These are phyloP conservation scores for Acropora tenuis DNA, from an alignment of 64 coral and sea anemone species.

Conservation along the genomic window DNA sequence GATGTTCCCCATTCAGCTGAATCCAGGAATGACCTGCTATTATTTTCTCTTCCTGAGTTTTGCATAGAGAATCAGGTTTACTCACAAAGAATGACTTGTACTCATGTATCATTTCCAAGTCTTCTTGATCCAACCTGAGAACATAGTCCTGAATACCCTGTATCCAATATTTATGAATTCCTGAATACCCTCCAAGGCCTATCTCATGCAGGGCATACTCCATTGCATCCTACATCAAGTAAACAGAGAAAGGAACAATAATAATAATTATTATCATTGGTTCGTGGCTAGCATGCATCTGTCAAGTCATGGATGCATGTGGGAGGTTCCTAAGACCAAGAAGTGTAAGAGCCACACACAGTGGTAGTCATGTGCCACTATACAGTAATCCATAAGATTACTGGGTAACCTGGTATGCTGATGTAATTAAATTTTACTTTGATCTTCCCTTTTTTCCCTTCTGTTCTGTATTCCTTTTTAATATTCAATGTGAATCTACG, in stretches of 20 bases:
- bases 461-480: too few relatives aligned
- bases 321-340: too few relatives aligned
- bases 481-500: too few relatives aligned
- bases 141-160: slow-evolving; percentile 83
- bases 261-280: background rate
- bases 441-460: background rate
- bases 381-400: too few relatives aligned
- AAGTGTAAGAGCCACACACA: too few relatives aligned
- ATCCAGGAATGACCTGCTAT: too few relatives aligned
- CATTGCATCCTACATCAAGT: slow-evolving; percentile 69
- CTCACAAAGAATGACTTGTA: slow-evolving; percentile 74
- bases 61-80: background rate
- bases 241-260: background rate
- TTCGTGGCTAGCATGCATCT: too few relatives aligned
- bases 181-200: slow-evolving; percentile 76
- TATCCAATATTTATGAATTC: slow-evolving; percentile 88
- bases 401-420: too few relatives aligned
- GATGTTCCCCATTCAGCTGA: background rate
- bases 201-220: slow-evolving; percentile 91
- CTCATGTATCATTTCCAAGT: slow-evolving; percentile 74
- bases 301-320: too few relatives aligned
- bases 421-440: background rate
- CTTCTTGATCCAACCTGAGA: slow-evolving; percentile 74
- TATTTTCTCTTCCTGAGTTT: too few relatives aligned
- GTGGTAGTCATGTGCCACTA: too few relatives aligned